phyloP scores from a whole-genome alignment of 2,797 vertebrate genomes.

The Labeo calbasu region DNA sequence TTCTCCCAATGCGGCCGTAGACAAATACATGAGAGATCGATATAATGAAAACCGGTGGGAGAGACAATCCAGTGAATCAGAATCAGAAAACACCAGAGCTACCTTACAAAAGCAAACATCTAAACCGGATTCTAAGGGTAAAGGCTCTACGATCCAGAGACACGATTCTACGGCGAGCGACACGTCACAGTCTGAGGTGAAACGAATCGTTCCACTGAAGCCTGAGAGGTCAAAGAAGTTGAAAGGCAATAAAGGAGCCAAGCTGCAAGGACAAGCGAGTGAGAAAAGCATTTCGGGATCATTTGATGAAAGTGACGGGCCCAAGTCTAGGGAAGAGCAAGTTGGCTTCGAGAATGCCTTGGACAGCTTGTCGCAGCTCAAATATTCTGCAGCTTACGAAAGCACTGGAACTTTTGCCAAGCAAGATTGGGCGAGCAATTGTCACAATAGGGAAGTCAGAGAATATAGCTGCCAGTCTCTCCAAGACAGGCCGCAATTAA shows the following conservation, averaged over 20 bases:
- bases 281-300: conserved; percentile 48
- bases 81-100: conserved; percentile 26
- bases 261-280: conserved; percentile 60
- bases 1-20: conserved; percentile 52
- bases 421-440: conserved; percentile 33
- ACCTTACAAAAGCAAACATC: conserved; percentile 23
- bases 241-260: conserved; percentile 72
- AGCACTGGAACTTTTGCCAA: conserved; percentile 17
- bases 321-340: conserved; percentile 58
- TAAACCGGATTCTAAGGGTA: conserved; percentile 57
- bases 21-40: conserved; percentile 53
- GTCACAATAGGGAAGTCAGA: conserved; percentile 37
- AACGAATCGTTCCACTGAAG: conserved; percentile 79
- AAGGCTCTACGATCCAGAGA: conserved; percentile 60
- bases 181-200: conserved; percentile 66
- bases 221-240: conserved; percentile 82
- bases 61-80: conserved; percentile 34
- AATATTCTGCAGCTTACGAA: conserved; percentile 14
- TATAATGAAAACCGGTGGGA: conserved; percentile 48
- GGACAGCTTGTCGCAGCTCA: conserved; percentile 28
- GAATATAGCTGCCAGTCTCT: conserved; percentile 30
- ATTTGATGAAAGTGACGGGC: conserved; percentile 57
- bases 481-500: conserved; percentile 60
- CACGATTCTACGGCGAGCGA: conserved; percentile 63
- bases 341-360: conserved; percentile 59